Evolutionary conservation across 2,888 invertebrate species (phyloP).

Genomic region (Apotomis turbidana): DNA sequence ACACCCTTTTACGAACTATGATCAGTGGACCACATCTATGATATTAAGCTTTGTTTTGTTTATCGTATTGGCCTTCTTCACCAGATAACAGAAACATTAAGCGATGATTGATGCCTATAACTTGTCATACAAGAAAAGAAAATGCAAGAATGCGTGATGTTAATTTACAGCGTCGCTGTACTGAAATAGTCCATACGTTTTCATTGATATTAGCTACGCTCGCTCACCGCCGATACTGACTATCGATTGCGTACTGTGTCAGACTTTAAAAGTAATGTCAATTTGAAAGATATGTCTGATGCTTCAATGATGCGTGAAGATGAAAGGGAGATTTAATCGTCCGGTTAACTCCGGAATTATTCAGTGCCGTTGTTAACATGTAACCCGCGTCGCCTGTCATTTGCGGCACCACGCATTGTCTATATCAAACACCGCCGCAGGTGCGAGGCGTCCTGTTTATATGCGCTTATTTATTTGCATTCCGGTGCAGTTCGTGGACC

Average conservation of each 20-base stretch:
- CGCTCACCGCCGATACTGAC: neutral
- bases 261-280: neutral
- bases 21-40: too few species aligned
- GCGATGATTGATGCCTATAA: too few species aligned
- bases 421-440: conserved; percentile 74
- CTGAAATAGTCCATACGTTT: neutral
- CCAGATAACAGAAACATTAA: too few species aligned
- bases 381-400: conserved; percentile 54
- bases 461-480: conserved; percentile 80
- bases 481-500: conserved; percentile 78
- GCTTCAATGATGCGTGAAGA: neutral
- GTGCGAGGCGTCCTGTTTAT: conserved; percentile 78
- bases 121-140: too few species aligned
- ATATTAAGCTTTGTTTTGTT: too few species aligned
- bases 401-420: conserved; percentile 71
- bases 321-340: conserved; percentile 1
- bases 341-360: conserved; percentile 13
- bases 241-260: neutral
- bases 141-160: too few species aligned
- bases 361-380: conserved; percentile 44
- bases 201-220: neutral
- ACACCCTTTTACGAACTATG: neutral
- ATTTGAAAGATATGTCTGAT: neutral
- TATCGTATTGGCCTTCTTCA: too few species aligned
- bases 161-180: too few species aligned